Percentiles rank a stretch among this genome's conserved stretches.
These are phyloP conservation scores for Calliopsis andreniformis DNA, from an alignment of 1,140 invertebrate genomes.

Conservation along the genomic window DNA sequence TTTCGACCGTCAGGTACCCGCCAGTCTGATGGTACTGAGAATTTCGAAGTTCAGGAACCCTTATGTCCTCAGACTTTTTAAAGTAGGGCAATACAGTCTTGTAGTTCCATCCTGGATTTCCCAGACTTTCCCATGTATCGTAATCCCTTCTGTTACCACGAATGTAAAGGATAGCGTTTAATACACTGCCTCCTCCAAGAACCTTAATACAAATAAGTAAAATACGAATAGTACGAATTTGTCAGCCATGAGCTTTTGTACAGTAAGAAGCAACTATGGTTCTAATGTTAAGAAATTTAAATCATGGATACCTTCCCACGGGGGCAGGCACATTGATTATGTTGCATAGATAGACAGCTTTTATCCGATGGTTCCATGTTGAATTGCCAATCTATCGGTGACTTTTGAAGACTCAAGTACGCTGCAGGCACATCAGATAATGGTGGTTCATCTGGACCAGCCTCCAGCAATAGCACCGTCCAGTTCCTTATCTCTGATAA, in stretches of 20 bases:
- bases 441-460: constrained; percentile 89
- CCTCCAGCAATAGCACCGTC: constrained; percentile 90
- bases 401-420: constrained; percentile 87
- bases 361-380: constrained; percentile 86
- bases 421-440: constrained; percentile 88
- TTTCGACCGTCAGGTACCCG: constrained; percentile 86
- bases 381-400: constrained; percentile 90
- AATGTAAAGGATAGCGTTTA: constrained; percentile 95
- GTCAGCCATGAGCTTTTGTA: too few species aligned
- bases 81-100: constrained; percentile 92
- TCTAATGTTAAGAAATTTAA: not conserved
- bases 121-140: constrained; percentile 87
- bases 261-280: too few species aligned
- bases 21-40: constrained; percentile 87
- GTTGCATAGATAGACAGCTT: constrained; percentile 85
- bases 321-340: constrained; percentile 87
- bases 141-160: constrained; percentile 93
- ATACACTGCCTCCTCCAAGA: constrained; percentile 90
- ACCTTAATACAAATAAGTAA: too few species aligned
- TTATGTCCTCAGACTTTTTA: constrained; percentile 87
- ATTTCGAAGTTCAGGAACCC: constrained; percentile 82
- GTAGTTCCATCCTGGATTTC: constrained; percentile 88
- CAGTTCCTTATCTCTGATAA: constrained; percentile 86
- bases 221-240: too few species aligned
- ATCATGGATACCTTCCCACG: constrained; percentile 85